Base-by-base conservation (phyloP, 1,140 invertebrate species). In the Bombus haemorrhoidalis region DNA sequence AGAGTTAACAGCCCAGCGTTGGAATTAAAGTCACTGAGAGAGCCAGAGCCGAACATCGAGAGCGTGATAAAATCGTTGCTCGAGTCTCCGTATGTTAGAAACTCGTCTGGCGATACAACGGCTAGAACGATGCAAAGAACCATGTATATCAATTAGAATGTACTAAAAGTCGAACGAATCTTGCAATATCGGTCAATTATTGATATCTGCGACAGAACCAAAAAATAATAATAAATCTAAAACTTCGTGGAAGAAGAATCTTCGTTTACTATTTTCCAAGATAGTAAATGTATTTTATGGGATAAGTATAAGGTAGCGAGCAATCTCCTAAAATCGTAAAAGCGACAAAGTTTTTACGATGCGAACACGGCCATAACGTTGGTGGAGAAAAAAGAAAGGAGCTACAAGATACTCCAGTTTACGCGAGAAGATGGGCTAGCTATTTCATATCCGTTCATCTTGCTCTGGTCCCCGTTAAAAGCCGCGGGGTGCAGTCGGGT, bases 401-500 rank as follows among this genome's bases (percentile, higher is more conserved):
- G 73, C 34, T 28, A 34, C 18, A 34, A 39, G 43, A 15, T 79
- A 84, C 82, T 79, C 82, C 32, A 84, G 82, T 84, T 84, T 79
- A 84, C 75, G 66, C 47, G 82, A 25, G n/a, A 59, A 78, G 64
- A 68, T 41, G 34, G 41, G 64, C 66, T 66, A 69, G 41, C 72
- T 66, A 59, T 32, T 66, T 84, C 68, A 41, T 79, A 78, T 62
- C 39, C 39, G 62, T 66, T 66, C 32, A 66, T 84, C 64, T 80
- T 25, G 47, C 59, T 47, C 66, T 75, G 76, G 75, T 39, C 41
- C 53, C 77, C 68, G 83, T 84, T 84, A 84, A 89, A 88, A 77
- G 84, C 74, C 37, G 82, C 82, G 57, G 81, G 57, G 66, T 25
- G 72, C 87, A 66, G 69, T 22, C 43, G 57, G 71, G 59, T 81